A percentile compares a stretch with the other conserved stretches of the same genome.
Evolutionary conservation across 35 echinoderm and acorn worm genomes (phyloP).

Genomic region (Holothuria glaberrima): DNA sequence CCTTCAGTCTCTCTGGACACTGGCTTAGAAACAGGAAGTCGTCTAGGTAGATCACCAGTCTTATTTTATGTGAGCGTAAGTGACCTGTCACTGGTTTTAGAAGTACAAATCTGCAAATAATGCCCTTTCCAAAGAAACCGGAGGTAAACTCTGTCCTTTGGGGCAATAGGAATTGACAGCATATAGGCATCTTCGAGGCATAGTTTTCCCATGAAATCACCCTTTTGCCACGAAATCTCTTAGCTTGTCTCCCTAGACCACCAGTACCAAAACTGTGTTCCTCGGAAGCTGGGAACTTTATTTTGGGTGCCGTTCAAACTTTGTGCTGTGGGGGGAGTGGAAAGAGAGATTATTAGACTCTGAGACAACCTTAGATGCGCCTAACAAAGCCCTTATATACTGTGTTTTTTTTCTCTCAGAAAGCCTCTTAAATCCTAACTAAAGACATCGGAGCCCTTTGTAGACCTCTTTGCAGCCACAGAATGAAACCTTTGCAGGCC

Average conservation of each 20-base stretch:
- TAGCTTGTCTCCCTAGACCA: neutral
- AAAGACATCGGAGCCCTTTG: neutral
- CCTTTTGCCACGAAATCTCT: neutral
- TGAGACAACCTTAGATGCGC: neutral
- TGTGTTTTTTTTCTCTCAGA: conserved; percentile 41
- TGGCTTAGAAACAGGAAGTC: too few relatives aligned
- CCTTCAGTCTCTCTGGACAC: too few relatives aligned
- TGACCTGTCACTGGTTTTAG: too few relatives aligned
- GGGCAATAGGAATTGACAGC: too few relatives aligned
- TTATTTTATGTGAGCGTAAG: neutral
- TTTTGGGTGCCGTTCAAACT: too few relatives aligned
- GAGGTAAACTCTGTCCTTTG: too few relatives aligned
- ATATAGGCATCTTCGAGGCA: too few relatives aligned
- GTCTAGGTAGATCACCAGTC: too few relatives aligned
- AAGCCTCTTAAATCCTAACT: conserved; percentile 5
- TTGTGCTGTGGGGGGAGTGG: neutral
- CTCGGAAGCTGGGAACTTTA: neutral
- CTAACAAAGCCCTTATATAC: neutral
- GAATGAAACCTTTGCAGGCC: neutral
- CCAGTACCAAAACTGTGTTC: neutral
- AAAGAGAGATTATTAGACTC: conserved; percentile 22
- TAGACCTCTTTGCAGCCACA: neutral
- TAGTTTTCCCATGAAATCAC: too few relatives aligned
- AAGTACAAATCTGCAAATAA: too few relatives aligned
- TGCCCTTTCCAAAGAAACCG: too few relatives aligned